Evolutionary conservation across 2,888 invertebrate genomes (phyloP).

Genomic region (Sceliomorpha sp.): DNA sequence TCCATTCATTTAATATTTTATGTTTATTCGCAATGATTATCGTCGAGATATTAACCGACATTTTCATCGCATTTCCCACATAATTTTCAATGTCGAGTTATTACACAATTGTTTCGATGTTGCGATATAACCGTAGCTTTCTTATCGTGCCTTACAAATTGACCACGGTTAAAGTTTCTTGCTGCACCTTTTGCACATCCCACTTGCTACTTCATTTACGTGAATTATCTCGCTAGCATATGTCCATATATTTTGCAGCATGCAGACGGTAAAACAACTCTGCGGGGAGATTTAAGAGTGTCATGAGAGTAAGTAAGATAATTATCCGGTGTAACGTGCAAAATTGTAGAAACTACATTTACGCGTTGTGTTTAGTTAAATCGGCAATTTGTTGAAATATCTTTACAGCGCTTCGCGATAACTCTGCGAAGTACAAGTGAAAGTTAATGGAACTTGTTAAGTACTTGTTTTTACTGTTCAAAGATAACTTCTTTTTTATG

Average conservation of each 20-base stretch:
- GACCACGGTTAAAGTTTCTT: slow-evolving; percentile 39
- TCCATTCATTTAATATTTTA: too few species aligned
- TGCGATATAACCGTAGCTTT: slow-evolving; percentile 13
- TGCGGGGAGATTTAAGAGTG: slow-evolving; percentile 46
- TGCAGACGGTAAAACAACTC: slow-evolving; percentile 50
- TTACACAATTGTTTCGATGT: too few species aligned
- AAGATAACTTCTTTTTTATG: too few species aligned
- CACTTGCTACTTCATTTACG: slow-evolving; percentile 48
- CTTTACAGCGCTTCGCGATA: slow-evolving; percentile 21
- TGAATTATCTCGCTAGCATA: slow-evolving; percentile 44
- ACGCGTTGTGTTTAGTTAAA: slow-evolving; percentile 38
- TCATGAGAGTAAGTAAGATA: slow-evolving; percentile 47
- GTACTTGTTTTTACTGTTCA: too few species aligned
- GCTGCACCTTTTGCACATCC: slow-evolving; percentile 31
- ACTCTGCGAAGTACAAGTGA: too few species aligned
- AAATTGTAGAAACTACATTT: slow-evolving; percentile 43
- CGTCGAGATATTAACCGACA: too few species aligned
- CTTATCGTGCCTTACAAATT: slow-evolving; percentile 40
- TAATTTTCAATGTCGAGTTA: too few species aligned
- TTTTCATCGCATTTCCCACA: too few species aligned
- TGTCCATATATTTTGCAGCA: slow-evolving; percentile 45
- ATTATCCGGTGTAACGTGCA: slow-evolving; percentile 41
- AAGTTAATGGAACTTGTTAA: too few species aligned
- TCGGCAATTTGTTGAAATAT: slow-evolving; percentile 42
- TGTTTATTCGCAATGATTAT: too few species aligned